Percentiles rank a stretch among this genome's conserved stretches.
These are phyloP conservation scores for Xiphorhynchus erythropygius DNA, from an alignment of 2,797 vertebrate species.

Conservation along the genomic window DNA sequence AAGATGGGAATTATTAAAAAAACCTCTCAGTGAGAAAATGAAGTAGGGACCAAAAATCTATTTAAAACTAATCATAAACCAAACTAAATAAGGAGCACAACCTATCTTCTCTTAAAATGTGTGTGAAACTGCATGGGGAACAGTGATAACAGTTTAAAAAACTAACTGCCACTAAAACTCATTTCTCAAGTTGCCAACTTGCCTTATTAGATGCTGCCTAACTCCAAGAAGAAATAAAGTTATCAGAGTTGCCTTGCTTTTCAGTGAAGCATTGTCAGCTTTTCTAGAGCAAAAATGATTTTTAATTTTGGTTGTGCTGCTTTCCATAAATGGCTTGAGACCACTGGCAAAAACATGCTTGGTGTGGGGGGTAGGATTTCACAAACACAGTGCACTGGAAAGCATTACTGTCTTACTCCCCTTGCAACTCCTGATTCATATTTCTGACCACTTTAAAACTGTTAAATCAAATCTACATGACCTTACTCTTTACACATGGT, in stretches of 20 bases:
- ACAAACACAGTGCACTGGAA: neutral
- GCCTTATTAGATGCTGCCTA: neutral
- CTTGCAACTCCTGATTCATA: neutral
- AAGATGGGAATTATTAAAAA: conserved; percentile 28
- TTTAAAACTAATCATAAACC: neutral
- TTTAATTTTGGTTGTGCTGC: neutral
- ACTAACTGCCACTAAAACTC: neutral
- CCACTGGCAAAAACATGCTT: neutral
- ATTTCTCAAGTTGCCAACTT: neutral
- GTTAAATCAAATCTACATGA: neutral
- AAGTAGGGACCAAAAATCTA: neutral
- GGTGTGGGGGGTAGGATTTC: neutral
- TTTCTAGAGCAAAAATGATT: neutral
- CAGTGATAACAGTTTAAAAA: neutral
- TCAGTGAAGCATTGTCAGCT: neutral
- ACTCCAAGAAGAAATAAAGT: neutral
- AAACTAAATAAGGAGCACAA: neutral
- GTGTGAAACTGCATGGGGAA: neutral
- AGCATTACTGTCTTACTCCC: neutral
- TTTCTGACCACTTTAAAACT: neutral
- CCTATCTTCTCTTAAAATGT: neutral
- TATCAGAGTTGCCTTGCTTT: neutral
- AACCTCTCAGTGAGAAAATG: neutral
- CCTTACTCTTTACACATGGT: neutral
- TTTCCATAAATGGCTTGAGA: neutral